phyloP scores from a whole-genome alignment of 1,140 invertebrate species.

The Chionoecetes opilio region DNA sequence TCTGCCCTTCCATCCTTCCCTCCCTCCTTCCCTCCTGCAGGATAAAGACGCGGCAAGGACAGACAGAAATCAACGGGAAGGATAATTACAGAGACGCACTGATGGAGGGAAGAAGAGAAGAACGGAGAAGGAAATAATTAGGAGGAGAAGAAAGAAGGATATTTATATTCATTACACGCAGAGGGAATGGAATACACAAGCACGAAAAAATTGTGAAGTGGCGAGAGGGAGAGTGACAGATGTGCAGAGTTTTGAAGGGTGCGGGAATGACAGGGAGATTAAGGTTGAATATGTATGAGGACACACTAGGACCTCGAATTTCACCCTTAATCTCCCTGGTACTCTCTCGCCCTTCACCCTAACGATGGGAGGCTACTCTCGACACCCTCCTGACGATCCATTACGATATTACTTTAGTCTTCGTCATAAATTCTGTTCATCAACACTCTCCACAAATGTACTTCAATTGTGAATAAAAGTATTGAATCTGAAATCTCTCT shows the following conservation, averaged over 20 bases:
- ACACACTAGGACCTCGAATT: background rate
- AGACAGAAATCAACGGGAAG: too few species aligned
- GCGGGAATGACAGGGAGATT: background rate
- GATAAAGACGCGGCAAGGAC: too few species aligned
- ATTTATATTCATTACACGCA: too few species aligned
- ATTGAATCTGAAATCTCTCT: too few species aligned
- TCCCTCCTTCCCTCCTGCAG: too few species aligned
- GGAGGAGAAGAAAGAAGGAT: background rate
- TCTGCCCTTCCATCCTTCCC: too few species aligned
- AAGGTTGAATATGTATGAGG: slow-evolving; percentile 28
- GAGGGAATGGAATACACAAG: background rate
- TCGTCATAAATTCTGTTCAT: background rate
- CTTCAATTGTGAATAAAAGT: too few species aligned
- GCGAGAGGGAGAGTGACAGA: background rate
- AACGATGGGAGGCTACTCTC: too few species aligned
- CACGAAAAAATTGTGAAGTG: background rate
- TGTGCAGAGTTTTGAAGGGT: background rate
- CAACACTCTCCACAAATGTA: background rate
- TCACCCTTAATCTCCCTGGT: too few species aligned
- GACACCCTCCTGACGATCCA: background rate
- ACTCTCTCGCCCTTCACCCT: background rate
- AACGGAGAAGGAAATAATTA: background rate
- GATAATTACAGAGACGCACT: background rate
- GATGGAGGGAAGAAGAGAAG: background rate
- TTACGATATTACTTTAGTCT: background rate